Conservation (phyloP, 2,113 vertebrate species). For the Eulemur rufifrons region DNA sequence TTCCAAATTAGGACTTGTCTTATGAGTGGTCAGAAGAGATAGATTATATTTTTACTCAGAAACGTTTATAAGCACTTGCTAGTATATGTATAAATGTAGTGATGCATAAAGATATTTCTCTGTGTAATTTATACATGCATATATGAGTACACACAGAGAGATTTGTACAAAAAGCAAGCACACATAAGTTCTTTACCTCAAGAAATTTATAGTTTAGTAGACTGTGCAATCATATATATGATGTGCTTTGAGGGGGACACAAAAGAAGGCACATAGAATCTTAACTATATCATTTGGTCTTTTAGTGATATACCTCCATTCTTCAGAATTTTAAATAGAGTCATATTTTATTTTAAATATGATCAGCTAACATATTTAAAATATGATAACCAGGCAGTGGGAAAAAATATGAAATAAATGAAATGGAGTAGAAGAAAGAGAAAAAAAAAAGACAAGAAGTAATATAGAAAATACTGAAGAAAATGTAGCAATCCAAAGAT, state of each 20-base stretch:
- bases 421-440: not conserved
- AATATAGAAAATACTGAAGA: not conserved
- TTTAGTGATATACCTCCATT: not conserved
- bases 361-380: not conserved
- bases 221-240: not conserved
- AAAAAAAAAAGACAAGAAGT: not conserved
- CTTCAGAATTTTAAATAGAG: constrained; percentile 5
- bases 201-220: not conserved
- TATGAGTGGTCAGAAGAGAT: not conserved
- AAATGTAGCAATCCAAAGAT: not conserved
- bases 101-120: not conserved
- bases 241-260: not conserved
- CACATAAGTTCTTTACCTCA: not conserved
- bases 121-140: not conserved
- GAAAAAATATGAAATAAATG: not conserved
- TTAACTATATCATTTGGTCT: not conserved
- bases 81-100: not conserved
- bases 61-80: not conserved
- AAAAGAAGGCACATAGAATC: not conserved
- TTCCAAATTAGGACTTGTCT: not conserved
- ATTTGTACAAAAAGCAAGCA: not conserved
- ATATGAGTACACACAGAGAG: not conserved
- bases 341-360: not conserved
- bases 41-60: constrained; percentile 34
- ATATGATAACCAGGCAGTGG: not conserved